Conservation (phyloP, 1,140 invertebrate genomes). For the Mercenaria mercenaria region DNA sequence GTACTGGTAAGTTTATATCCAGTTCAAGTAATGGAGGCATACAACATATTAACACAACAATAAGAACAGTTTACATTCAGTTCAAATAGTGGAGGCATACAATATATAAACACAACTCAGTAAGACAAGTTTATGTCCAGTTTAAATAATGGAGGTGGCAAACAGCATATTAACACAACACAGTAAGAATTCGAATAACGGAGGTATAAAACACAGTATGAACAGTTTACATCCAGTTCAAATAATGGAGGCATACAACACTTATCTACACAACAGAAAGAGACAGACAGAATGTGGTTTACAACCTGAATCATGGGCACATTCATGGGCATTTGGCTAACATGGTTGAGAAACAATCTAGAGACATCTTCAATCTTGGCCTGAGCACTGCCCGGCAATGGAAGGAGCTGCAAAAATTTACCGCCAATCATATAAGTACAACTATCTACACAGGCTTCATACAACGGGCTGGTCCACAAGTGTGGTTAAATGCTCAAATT, state of each 20-base stretch:
- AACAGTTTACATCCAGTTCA: too few species aligned
- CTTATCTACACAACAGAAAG: not conserved
- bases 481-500: not conserved
- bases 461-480: not conserved
- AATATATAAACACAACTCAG: too few species aligned
- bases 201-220: too few species aligned
- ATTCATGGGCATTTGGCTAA: conserved; percentile 85
- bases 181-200: too few species aligned
- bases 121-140: too few species aligned
- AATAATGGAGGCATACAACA: not conserved
- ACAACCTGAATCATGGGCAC: conserved; percentile 85
- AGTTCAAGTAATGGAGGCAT: too few species aligned
- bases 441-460: conserved; percentile 19
- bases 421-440: not conserved
- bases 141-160: too few species aligned
- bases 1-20: too few species aligned
- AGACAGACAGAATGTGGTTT: conserved; percentile 70
- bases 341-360: conserved; percentile 84
- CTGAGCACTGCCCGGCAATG: conserved; percentile 84
- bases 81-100: too few species aligned
- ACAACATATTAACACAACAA: too few species aligned
- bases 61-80: too few species aligned
- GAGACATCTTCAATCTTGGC: conserved; percentile 86
- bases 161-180: too few species aligned
- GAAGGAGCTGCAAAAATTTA: conserved; percentile 82